Base-by-base conservation (phyloP, 53 echinoderm and acorn worm genomes). In the Crossaster papposus region DNA sequence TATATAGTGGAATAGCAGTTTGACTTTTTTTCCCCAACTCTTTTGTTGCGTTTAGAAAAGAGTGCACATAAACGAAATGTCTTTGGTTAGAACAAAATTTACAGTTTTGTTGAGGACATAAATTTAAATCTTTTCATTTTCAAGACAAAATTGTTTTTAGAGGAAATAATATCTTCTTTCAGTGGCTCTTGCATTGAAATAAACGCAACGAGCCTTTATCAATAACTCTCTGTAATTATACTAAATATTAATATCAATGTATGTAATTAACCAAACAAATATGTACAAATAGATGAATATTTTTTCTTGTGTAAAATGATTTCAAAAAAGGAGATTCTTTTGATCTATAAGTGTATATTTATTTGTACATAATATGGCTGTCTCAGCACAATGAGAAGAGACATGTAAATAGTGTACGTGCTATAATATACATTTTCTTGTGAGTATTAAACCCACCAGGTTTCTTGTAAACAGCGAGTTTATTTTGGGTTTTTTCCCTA, bases 281-380 rank as follows among this genome's bases (percentile, higher is more conserved):
- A 26, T 87, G 87, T 87, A 87, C 87, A 87, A 87, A 87, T 77
- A 87, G 87, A 87, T 76, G 87, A 87, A 87, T 87, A 87, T 87
- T 87, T 87, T 87, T 87, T 87, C 76, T 58, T 5, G 76, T 87
- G 77, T 87, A 76, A 58, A 75, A 85, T 85, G 85, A 54, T 85
- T 54, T 51, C 26, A 28, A 78, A 53, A 44, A 44, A 44, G 44
- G 44, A 30, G 75, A 14, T 72, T n/a, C n/a, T n/a, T 87, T 75
- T 76, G 76, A 87, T 87, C 87, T 87, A 75, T 36, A 30, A 30
- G 55, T 87, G 62, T 82, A 82, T 87, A 87, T 87, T 87, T 87
- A 87, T 87, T 87, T 77, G 87, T 87, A 87, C 24, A 87, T 87
- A 87, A 51, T 87, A 23, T 36, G 34, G 12, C 37, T 4, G 24